phyloP scores from a whole-genome alignment of 2,888 invertebrate species.

The Plebejus argus region DNA sequence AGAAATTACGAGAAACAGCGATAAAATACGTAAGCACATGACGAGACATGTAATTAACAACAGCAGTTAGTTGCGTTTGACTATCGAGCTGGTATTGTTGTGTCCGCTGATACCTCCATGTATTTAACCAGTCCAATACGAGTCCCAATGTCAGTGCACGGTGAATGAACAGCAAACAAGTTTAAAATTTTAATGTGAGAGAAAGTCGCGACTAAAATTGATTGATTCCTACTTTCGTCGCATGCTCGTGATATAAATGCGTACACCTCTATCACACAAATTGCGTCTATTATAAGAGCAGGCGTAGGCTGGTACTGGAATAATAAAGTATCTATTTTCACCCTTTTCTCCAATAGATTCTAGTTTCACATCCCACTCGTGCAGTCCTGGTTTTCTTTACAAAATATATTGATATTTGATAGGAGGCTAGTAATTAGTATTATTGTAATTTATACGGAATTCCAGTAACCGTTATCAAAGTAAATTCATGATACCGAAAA shows the following conservation, averaged over 20 bases:
- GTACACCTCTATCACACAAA: slow-evolving; percentile 26
- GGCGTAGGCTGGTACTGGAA: not conserved
- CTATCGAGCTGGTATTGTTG: slow-evolving; percentile 63
- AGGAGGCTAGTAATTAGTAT: not conserved
- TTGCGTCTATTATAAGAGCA: slow-evolving; percentile 9
- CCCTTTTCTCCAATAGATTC: not conserved
- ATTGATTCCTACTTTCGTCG: slow-evolving; percentile 60
- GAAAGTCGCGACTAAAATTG: slow-evolving; percentile 65
- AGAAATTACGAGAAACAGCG: slow-evolving; percentile 40
- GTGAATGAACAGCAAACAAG: slow-evolving; percentile 69
- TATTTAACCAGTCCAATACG: slow-evolving; percentile 68
- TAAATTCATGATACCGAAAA: no score
- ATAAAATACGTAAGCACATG: slow-evolving; percentile 43
- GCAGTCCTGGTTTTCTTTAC: not conserved
- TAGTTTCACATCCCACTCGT: not conserved
- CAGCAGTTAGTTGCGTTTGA: slow-evolving; percentile 53
- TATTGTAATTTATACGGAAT: not conserved
- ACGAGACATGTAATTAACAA: slow-evolving; percentile 39
- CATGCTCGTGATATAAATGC: slow-evolving; percentile 49
- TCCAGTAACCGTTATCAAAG: no score
- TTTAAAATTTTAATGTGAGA: slow-evolving; percentile 77
- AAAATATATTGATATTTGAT: not conserved
- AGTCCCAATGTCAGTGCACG: slow-evolving; percentile 60
- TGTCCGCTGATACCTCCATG: slow-evolving; percentile 58
- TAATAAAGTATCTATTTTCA: not conserved